Evolutionary conservation across 2,888 invertebrate species (phyloP).

Genomic region (Drosophila recens): DNA sequence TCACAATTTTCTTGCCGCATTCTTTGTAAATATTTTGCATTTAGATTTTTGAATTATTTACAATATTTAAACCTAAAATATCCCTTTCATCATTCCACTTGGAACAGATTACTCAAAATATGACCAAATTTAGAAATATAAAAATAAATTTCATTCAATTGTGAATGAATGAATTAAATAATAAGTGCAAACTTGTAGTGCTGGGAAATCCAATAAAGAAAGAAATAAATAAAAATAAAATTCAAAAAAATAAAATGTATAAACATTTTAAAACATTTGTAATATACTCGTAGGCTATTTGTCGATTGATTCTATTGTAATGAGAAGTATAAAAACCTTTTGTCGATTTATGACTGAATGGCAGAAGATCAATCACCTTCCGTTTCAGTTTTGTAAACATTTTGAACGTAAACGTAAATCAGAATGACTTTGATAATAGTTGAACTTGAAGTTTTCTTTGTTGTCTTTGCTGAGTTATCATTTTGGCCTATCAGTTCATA

Average conservation of each 20-base stretch:
- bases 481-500: constrained; percentile 28
- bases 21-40: too few species aligned
- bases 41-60: too few species aligned
- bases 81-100: too few species aligned
- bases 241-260: too few species aligned
- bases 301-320: constrained; percentile 7
- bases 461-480: constrained; percentile 18
- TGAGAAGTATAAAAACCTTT: not conserved
- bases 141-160: not conserved
- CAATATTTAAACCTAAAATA: too few species aligned
- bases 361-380: constrained; percentile 36
- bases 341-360: constrained; percentile 8
- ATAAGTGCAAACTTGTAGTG: too few species aligned
- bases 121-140: too few species aligned
- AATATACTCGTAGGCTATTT: not conserved
- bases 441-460: constrained; percentile 7
- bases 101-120: too few species aligned
- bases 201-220: too few species aligned
- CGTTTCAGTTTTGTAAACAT: constrained; percentile 12
- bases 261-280: not conserved
- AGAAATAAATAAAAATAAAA: too few species aligned
- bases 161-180: too few species aligned
- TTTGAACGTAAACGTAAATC: constrained; percentile 16
- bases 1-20: too few species aligned
- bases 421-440: constrained; percentile 17